These are phyloP conservation scores for Graphium colonna DNA, from an alignment of 2,888 invertebrate genomes.

Conservation along the genomic window DNA sequence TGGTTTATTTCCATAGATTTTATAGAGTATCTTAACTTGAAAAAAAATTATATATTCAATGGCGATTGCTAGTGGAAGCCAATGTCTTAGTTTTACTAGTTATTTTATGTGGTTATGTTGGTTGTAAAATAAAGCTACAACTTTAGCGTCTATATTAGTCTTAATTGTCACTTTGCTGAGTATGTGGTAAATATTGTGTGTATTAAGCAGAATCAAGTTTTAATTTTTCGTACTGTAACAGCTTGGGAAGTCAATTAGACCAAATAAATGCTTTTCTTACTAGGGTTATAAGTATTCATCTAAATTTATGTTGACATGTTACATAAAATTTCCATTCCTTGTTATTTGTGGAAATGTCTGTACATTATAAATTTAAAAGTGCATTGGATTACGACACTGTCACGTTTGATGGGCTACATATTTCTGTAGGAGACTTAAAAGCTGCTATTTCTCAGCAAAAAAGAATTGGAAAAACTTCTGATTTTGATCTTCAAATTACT, in stretches of 20 bases:
- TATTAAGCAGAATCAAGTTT: neutral
- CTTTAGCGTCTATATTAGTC: neutral
- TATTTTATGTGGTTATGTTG: neutral
- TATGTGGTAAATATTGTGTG: neutral
- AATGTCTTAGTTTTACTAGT: neutral
- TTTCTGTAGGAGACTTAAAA: constrained; percentile 96
- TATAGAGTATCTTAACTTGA: no score
- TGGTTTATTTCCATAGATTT: no score
- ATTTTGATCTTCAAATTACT: constrained; percentile 97
- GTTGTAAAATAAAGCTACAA: neutral
- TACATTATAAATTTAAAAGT: constrained; percentile 99
- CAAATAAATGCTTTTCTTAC: constrained; percentile 11
- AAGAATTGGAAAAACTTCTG: constrained; percentile 94
- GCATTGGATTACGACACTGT: constrained; percentile 97
- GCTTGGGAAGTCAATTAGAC: neutral
- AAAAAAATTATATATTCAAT: constrained; percentile 7
- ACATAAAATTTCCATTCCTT: constrained; percentile 33
- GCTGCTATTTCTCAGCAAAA: constrained; percentile 97
- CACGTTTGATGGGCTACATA: constrained; percentile 97
- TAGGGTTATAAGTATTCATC: constrained; percentile 18
- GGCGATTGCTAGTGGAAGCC: constrained; percentile 6
- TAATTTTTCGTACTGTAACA: neutral
- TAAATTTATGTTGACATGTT: constrained; percentile 46
- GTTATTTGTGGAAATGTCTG: constrained; percentile 85
- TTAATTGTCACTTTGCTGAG: neutral